Conservation (phyloP, 1,140 invertebrate species). For the Psilanteris sp. region DNA sequence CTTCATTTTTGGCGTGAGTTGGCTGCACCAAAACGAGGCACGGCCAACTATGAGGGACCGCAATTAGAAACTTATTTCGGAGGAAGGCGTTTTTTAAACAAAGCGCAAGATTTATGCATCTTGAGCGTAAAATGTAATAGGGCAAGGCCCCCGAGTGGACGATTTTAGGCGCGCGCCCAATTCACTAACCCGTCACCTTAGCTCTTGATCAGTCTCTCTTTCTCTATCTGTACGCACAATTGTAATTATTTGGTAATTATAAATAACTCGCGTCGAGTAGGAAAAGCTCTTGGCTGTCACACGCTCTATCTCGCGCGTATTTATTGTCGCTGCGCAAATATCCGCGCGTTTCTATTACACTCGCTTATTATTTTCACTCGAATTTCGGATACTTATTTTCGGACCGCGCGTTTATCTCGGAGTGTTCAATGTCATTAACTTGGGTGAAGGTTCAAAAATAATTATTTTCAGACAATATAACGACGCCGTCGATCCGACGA, state of each 20-base stretch:
- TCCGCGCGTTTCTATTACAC: constrained; percentile 1
- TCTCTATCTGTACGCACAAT: constrained; percentile 41
- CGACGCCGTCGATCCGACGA: too few relatives aligned
- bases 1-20: constrained; percentile 46
- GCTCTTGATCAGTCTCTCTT: constrained; percentile 31
- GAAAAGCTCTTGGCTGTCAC: constrained; percentile 44
- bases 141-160: constrained; percentile 44
- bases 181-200: constrained; percentile 47
- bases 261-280: constrained; percentile 42
- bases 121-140: constrained; percentile 53
- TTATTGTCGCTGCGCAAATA: constrained; percentile 15
- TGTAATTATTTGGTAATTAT: constrained; percentile 53
- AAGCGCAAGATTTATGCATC: constrained; percentile 52
- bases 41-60: constrained; percentile 45
- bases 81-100: constrained; percentile 47
- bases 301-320: constrained; percentile 18
- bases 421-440: constrained; percentile 43
- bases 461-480: neutral
- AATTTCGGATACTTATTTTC: constrained; percentile 23
- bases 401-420: constrained; percentile 1
- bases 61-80: constrained; percentile 55
- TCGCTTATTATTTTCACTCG: constrained; percentile 26
- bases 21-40: constrained; percentile 33
- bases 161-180: constrained; percentile 42
- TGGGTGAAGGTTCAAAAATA: constrained; percentile 13